A percentile compares a stretch with the other conserved stretches of the same genome.
These are phyloP conservation scores for Etia nguti DNA, from an alignment of 2,113 vertebrate species.

Conservation along the genomic window DNA sequence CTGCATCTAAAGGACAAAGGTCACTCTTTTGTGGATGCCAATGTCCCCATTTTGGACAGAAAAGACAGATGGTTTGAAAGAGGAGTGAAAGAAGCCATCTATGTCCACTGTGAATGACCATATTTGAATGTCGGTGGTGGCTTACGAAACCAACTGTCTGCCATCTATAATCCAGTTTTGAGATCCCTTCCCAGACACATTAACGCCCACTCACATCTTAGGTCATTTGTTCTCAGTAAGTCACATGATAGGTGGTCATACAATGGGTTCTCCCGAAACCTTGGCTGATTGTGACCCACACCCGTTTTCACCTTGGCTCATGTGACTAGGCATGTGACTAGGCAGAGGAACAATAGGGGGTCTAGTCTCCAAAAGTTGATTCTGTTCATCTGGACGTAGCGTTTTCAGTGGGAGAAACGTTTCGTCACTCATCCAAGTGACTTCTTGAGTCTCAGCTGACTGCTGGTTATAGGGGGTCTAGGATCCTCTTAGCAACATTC, in stretches of 20 bases:
- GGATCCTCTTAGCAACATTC: background rate
- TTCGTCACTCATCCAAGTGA: no score
- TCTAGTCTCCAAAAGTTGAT: no score
- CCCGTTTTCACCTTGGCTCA: background rate
- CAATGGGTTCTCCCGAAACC: background rate
- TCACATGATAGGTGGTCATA: background rate
- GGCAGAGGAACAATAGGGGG: fast-evolving
- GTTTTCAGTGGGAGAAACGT: no score
- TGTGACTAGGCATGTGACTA: background rate
- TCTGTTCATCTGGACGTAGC: no score
- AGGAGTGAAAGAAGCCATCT: background rate
- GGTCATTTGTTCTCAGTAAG: background rate
- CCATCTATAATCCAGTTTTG: background rate
- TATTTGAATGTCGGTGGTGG: fast-evolving
- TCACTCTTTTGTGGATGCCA: background rate
- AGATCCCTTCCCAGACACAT: background rate
- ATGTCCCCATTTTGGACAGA: background rate
- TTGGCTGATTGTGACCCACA: background rate
- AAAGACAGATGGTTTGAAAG: background rate
- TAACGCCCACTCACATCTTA: background rate
- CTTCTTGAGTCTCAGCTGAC: no score
- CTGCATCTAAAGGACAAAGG: background rate
- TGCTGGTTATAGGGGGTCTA: background rate
- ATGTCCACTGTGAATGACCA: fast-evolving
- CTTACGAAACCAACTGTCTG: background rate